phyloP scores from a whole-genome alignment of 2,888 invertebrate genomes.

The Malthinus seriepunctatus region DNA sequence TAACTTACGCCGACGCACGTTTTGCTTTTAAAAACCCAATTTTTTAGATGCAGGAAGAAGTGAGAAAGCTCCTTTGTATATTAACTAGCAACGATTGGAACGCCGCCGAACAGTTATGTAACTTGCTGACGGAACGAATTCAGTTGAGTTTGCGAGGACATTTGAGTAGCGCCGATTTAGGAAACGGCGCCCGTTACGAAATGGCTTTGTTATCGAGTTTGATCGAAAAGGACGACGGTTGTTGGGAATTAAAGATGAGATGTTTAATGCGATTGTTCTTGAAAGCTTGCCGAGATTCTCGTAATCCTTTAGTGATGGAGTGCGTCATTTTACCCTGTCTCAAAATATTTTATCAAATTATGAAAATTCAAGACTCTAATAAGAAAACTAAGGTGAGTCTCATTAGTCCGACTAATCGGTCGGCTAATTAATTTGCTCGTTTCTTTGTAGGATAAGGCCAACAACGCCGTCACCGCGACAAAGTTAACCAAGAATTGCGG shows the following conservation, averaged over 20 bases:
- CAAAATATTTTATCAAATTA: slow-evolving; percentile 84
- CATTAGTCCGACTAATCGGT: not conserved
- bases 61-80: slow-evolving; percentile 83
- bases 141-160: slow-evolving; percentile 76
- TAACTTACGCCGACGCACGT: no score
- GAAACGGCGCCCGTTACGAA: slow-evolving; percentile 82
- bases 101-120: slow-evolving; percentile 83
- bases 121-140: slow-evolving; percentile 79
- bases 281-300: slow-evolving; percentile 73
- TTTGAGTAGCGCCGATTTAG: slow-evolving; percentile 73
- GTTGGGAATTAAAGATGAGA: slow-evolving; percentile 91
- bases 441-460: slow-evolving; percentile 38
- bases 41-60: slow-evolving; percentile 79
- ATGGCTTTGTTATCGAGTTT: slow-evolving; percentile 86
- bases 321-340: slow-evolving; percentile 91
- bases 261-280: slow-evolving; percentile 88
- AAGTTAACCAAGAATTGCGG: slow-evolving; percentile 58
- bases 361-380: slow-evolving; percentile 66
- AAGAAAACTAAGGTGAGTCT: slow-evolving; percentile 60
- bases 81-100: slow-evolving; percentile 84
- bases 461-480: slow-evolving; percentile 20
- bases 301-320: slow-evolving; percentile 86
- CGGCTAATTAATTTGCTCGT: no score
- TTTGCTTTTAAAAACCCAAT: slow-evolving; percentile 10
- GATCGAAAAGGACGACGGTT: slow-evolving; percentile 89